Conservation (phyloP, 1,140 invertebrate species). For the Drosophila kikkawai region DNA sequence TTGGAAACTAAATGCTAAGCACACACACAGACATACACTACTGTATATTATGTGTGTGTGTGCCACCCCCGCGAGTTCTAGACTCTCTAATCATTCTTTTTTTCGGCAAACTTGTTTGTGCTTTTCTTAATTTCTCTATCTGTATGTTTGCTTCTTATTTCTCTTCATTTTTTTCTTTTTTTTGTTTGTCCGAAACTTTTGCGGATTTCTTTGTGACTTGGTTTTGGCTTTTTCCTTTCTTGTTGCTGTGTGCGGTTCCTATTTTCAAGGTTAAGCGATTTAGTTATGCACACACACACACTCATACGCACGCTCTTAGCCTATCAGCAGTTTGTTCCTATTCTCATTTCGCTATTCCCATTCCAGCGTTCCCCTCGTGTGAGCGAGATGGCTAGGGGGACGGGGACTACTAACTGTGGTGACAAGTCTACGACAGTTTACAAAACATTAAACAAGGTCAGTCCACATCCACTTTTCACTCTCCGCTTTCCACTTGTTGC, state of each 20-base stretch:
- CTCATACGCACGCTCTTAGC: neutral
- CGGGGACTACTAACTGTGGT: neutral
- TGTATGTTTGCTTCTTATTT: constrained; percentile 28
- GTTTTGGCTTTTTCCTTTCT: constrained; percentile 34
- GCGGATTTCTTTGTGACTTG: constrained; percentile 40
- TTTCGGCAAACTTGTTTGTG: constrained; percentile 41
- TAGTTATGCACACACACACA: constrained; percentile 56
- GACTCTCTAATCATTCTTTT: constrained; percentile 12
- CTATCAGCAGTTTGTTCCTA: constrained; percentile 16
- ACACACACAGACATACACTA: neutral
- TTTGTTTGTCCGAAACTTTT: constrained; percentile 48
- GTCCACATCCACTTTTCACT: constrained; percentile 28
- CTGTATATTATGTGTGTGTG: neutral
- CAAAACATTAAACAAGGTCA: constrained; percentile 65
- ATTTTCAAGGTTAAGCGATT: constrained; percentile 82
- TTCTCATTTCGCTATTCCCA: constrained; percentile 1
- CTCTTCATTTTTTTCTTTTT: constrained; percentile 16
- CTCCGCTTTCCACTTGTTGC: constrained; percentile 65
- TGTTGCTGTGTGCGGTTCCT: constrained; percentile 63
- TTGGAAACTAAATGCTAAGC: constrained; percentile 56
- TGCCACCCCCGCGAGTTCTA: constrained; percentile 21
- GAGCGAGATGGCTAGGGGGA: neutral
- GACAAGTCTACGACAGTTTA: constrained; percentile 55
- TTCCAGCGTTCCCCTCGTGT: neutral
- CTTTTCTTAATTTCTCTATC: constrained; percentile 5